Base-by-base conservation (phyloP, 1,140 invertebrate genomes). In the Drosophila sp. region DNA sequence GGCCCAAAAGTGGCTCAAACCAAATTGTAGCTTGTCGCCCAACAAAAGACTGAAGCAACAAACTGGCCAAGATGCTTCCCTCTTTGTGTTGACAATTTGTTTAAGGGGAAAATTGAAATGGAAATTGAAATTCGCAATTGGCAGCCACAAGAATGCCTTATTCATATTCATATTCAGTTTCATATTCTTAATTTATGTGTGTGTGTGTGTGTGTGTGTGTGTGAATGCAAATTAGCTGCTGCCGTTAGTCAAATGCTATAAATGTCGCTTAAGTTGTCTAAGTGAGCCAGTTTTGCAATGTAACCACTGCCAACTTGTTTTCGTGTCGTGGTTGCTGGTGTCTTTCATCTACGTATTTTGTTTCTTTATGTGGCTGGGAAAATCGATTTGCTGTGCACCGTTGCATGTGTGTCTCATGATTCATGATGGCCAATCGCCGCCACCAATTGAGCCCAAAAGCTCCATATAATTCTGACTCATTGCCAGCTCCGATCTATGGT, bases 401-500 rank as follows among this genome's bases (percentile, higher is more conserved):
- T 30, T 62, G 40, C 60, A 47, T 27, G 17, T 44, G 41, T 44
- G 54, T 56, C 54, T n/a, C 55, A 70, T 70, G 68, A 71, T n/a
- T 62, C 57, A 50, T 57, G 35, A 30, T 54, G 32, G 32, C 35
- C 67, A 70, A 67, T 61, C 55, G 67, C 63, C 29, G 23, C 8
- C 33, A 50, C 27, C 44, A 50, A 50, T 11, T 27, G 44, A 11
- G 11, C 23, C 25, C 25, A 41, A 50, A 50, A 30, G 41, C 10
- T 41, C 55, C 64, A 66, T 55, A 56, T 61, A 73, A 70, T 78
- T 82, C 70, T 76, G 80, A 85, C 73, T 85, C 82, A 85, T 81
- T 85, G 82, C 83, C 82, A 85, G 47, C 56, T 66, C 7, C 47
- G 63, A 81, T 71, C 68, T 67, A 70, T 71, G 70, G 44, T 23